phyloP scores from a whole-genome alignment of 2,113 vertebrate species.

The Athene cunicularia region DNA sequence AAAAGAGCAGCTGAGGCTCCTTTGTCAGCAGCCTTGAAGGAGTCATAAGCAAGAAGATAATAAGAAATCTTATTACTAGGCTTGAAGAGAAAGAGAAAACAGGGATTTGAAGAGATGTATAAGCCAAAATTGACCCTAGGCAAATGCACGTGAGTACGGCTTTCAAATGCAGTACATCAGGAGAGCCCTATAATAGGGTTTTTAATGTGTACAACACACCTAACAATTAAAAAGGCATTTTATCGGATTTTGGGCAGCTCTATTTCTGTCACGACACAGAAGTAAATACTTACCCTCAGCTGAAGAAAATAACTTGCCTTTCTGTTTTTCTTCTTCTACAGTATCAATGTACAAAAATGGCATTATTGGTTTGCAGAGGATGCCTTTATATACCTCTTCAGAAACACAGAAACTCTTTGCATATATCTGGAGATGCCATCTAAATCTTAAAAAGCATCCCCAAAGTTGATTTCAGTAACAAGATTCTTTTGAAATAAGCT shows the following conservation, averaged over 20 bases:
- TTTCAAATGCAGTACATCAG: neutral
- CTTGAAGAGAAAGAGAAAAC: slow-evolving; percentile 11
- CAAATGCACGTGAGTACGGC: neutral
- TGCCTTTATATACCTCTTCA: neutral
- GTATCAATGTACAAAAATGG: neutral
- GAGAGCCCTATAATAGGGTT: neutral
- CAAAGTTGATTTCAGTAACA: neutral
- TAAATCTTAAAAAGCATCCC: neutral
- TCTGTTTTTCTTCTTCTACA: neutral
- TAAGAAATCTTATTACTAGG: slow-evolving; percentile 43
- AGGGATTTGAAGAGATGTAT: neutral
- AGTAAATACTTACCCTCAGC: neutral
- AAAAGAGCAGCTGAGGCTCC: neutral
- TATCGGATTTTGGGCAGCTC: neutral
- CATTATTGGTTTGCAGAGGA: neutral
- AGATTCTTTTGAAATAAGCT: neutral
- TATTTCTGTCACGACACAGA: neutral
- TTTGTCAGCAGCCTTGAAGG: slow-evolving; percentile 17
- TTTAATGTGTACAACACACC: neutral
- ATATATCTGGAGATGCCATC: neutral
- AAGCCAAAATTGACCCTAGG: slow-evolving; percentile 8
- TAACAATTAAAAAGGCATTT: slow-evolving; percentile 20
- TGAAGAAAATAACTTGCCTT: neutral
- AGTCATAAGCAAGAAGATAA: slow-evolving; percentile 33
- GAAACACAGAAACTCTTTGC: neutral